Conservation (phyloP, 2,113 vertebrate genomes). For the Orcinus orca region DNA sequence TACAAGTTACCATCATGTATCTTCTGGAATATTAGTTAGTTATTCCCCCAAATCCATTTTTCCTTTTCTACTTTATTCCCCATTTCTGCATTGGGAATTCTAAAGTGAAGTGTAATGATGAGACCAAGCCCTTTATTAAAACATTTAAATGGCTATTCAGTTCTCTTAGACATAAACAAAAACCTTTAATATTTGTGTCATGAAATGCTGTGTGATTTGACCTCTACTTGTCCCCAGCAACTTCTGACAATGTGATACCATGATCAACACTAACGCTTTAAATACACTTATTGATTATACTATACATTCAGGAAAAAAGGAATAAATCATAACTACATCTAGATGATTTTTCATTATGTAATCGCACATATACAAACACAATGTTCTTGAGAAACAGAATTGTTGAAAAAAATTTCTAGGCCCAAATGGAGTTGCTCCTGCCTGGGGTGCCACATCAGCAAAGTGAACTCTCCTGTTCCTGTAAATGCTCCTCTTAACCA, state of each 20-base stretch:
- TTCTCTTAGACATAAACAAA: background rate
- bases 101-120: background rate
- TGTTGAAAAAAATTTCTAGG: background rate
- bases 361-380: background rate
- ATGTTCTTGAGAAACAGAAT: background rate
- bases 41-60: background rate
- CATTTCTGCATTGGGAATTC: background rate
- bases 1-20: background rate
- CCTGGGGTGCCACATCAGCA: background rate
- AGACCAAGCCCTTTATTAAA: background rate
- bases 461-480: background rate
- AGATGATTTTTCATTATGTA: background rate
- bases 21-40: background rate
- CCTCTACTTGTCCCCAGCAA: background rate
- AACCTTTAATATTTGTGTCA: background rate
- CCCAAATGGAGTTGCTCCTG: background rate
- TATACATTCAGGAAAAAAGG: background rate
- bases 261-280: background rate
- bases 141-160: background rate
- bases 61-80: background rate
- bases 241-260: background rate
- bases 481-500: background rate
- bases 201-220: background rate
- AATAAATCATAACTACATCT: background rate
- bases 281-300: background rate